These are phyloP conservation scores for Cryptotermes secundus DNA, from an alignment of 1,140 invertebrate species.

Conservation along the genomic window DNA sequence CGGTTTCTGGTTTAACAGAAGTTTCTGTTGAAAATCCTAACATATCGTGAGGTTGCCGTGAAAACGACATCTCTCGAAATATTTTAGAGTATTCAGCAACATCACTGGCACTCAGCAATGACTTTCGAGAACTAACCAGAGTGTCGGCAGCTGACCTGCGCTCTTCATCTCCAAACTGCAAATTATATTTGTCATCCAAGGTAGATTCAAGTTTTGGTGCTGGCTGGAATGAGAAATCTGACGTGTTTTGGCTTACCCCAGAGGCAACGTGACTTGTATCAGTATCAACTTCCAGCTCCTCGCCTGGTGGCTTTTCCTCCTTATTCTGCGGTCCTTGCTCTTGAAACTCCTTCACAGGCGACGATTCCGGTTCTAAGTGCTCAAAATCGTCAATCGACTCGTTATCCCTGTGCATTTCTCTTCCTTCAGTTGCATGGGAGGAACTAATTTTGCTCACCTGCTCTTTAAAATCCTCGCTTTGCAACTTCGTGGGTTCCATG, in stretches of 20 bases:
- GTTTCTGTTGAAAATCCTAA: neutral
- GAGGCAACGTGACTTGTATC: neutral
- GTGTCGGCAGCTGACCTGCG: neutral
- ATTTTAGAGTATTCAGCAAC: neutral
- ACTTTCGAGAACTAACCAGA: neutral
- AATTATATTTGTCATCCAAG: neutral
- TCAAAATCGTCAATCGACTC: slow-evolving; percentile 72
- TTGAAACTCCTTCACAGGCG: slow-evolving; percentile 40
- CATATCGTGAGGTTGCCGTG: neutral
- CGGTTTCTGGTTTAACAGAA: neutral
- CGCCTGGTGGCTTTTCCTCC: neutral
- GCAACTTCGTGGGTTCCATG: neutral
- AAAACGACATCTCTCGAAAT: neutral
- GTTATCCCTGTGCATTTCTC: slow-evolving; percentile 56
- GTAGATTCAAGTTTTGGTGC: slow-evolving; percentile 21
- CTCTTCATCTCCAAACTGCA: neutral
- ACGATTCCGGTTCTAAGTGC: slow-evolving; percentile 59
- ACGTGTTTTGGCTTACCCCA: neutral
- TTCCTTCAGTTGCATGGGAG: slow-evolving; percentile 12
- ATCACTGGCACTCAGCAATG: neutral
- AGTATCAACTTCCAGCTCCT: neutral
- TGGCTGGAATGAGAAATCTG: slow-evolving; percentile 4
- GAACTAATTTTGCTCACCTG: neutral
- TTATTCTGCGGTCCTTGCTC: neutral
- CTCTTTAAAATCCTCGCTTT: slow-evolving; percentile 23